Evolutionary conservation across 1,140 invertebrate genomes (phyloP).

Genomic region (Drosophila sulfurigaster): DNA sequence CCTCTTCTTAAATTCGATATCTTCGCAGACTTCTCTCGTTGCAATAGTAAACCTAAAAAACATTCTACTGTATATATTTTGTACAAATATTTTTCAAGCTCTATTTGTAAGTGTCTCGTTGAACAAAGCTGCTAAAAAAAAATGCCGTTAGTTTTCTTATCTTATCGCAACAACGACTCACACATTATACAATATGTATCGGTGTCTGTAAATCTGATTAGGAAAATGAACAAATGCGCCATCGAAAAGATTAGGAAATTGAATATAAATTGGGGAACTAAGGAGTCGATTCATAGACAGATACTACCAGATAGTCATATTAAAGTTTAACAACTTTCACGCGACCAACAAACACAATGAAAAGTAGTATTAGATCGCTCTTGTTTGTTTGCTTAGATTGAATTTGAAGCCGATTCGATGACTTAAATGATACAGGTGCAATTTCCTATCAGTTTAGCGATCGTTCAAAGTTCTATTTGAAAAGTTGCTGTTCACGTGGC

Average conservation of each 20-base stretch:
- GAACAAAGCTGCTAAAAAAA: neutral
- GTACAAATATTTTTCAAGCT: conserved; percentile 18
- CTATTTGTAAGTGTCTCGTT: conserved; percentile 19
- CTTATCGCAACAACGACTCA: conserved; percentile 1
- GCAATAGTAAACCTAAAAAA: too few species aligned
- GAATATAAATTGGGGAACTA: too few species aligned
- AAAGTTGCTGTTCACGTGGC: neutral
- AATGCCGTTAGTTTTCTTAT: conserved; percentile 9
- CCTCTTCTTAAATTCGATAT: too few species aligned
- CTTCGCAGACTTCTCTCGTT: too few species aligned
- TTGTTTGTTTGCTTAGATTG: neutral
- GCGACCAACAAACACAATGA: neutral
- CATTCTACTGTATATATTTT: neutral
- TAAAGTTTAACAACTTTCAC: conserved; percentile 9
- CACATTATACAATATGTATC: neutral
- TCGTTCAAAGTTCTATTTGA: conserved; percentile 2
- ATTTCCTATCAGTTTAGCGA: conserved; percentile 4
- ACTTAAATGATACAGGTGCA: neutral
- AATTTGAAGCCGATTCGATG: neutral
- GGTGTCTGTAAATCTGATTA: neutral
- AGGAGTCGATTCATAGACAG: conserved; percentile 19
- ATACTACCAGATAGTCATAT: neutral
- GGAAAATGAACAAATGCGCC: neutral
- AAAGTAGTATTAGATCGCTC: neutral
- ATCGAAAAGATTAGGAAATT: neutral